Conservation (phyloP, 2,113 vertebrate species). For the Manacus vitellinus region DNA sequence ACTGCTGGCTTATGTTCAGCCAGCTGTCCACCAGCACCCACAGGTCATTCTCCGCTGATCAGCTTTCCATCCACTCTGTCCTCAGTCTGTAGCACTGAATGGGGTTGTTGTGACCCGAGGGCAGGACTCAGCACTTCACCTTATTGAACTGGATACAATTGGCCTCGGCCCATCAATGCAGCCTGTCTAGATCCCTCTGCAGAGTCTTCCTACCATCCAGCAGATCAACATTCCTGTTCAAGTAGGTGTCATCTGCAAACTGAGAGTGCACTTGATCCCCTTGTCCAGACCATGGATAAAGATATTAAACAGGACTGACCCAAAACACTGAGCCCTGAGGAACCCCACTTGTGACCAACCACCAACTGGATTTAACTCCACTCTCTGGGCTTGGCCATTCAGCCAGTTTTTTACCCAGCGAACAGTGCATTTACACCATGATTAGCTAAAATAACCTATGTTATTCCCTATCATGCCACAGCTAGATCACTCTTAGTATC, state of each 20-base stretch:
- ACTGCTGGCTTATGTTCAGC: neutral
- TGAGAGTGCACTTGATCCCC: fast-evolving
- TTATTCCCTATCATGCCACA: neutral
- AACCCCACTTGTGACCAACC: neutral
- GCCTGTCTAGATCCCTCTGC: neutral
- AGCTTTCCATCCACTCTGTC: neutral
- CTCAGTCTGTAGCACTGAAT: fast-evolving
- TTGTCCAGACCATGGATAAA: neutral
- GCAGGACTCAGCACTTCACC: fast-evolving
- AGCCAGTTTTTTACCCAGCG: neutral
- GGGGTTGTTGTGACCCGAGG: neutral
- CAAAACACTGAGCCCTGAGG: neutral
- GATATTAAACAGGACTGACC: neutral
- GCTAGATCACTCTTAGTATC: neutral
- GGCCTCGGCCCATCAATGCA: neutral
- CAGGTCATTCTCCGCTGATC: neutral
- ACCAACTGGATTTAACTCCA: neutral
- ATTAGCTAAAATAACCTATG: neutral
- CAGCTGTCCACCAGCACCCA: neutral
- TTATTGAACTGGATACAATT: neutral
- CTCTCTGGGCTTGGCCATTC: neutral
- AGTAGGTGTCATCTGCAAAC: neutral
- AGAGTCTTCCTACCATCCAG: neutral
- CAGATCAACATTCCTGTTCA: neutral
- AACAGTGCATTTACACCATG: neutral